Conservation (phyloP, 1,140 invertebrate genomes). For the Heliconius eleuchia region DNA sequence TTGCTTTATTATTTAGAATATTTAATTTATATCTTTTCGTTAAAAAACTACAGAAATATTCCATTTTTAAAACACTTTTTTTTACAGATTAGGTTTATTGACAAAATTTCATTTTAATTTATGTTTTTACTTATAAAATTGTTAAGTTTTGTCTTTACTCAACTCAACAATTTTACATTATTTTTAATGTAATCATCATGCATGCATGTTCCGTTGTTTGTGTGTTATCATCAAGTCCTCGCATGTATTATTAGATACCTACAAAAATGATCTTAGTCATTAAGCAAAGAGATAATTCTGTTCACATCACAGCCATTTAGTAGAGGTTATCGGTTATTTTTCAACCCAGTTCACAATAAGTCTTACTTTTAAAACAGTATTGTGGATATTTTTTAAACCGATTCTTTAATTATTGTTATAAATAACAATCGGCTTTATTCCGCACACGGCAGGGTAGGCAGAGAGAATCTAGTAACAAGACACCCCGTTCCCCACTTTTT, state of each 20-base stretch:
- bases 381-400: not conserved
- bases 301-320: constrained; percentile 21
- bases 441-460: no score
- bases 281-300: constrained; percentile 30
- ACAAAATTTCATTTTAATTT: not conserved
- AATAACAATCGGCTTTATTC: no score
- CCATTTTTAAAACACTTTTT: no score
- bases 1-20: not conserved
- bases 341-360: not conserved
- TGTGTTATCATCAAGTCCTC: not conserved
- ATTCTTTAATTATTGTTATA: no score
- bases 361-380: not conserved
- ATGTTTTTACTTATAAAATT: not conserved
- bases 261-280: constrained; percentile 30
- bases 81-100: no score
- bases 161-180: not conserved
- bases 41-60: no score
- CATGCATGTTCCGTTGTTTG: constrained; percentile 15
- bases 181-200: not conserved
- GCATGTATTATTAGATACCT: constrained; percentile 5
- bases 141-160: not conserved
- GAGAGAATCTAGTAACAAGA: no score
- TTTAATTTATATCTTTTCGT: not conserved
- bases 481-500: no score
- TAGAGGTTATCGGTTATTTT: constrained; percentile 32